These are phyloP conservation scores for Synergus itoensis DNA, from an alignment of 2,888 invertebrate genomes.

Conservation along the genomic window DNA sequence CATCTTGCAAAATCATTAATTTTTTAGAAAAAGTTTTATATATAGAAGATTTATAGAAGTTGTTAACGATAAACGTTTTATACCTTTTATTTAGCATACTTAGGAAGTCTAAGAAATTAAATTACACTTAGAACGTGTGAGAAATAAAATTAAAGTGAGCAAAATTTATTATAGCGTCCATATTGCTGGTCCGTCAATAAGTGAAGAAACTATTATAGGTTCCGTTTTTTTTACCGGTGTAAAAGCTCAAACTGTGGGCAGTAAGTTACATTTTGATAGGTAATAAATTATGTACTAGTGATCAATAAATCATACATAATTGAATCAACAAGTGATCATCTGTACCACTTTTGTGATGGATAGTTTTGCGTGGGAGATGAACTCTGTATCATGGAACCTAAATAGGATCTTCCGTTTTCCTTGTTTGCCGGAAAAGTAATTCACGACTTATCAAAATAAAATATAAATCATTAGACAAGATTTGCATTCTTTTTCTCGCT, in stretches of 20 bases:
- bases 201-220: neutral
- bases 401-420: neutral
- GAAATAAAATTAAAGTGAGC: constrained; percentile 4
- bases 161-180: constrained; percentile 16
- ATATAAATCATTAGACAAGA: neutral
- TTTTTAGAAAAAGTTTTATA: neutral
- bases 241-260: neutral
- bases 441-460: neutral
- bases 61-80: neutral
- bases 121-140: constrained; percentile 4
- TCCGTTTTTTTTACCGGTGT: neutral
- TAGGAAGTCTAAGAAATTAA: neutral
- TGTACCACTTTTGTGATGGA: neutral
- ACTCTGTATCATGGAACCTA: neutral
- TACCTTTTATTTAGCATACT: neutral
- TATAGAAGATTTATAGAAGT: neutral
- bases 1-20: neutral
- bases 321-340: constrained; percentile 31
- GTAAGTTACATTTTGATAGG: constrained; percentile 1
- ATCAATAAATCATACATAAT: constrained; percentile 27
- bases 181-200: neutral
- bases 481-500: no score
- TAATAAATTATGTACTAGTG: neutral
- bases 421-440: neutral
- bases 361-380: neutral